A percentile compares a stretch with the other conserved stretches of the same genome.
Evolutionary conservation across 2,888 invertebrate species (phyloP).

Genomic region (Nomada ruficornis): DNA sequence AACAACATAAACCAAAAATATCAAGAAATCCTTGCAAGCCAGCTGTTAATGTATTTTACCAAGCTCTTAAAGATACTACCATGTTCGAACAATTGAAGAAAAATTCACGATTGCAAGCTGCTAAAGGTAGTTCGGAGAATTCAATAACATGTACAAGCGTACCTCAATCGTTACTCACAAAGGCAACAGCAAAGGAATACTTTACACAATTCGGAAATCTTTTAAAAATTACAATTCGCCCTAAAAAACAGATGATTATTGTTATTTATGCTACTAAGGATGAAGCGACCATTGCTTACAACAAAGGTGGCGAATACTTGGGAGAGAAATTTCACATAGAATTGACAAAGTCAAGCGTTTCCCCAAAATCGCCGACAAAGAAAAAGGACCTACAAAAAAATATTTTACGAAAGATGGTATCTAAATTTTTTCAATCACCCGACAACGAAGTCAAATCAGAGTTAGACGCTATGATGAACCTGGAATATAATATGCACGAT

Average conservation of each 20-base stretch:
- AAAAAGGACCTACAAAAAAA: constrained; percentile 71
- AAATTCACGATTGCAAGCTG: constrained; percentile 65
- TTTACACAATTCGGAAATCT: constrained; percentile 91
- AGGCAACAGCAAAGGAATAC: constrained; percentile 87
- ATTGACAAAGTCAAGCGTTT: constrained; percentile 85
- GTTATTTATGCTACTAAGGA: constrained; percentile 89
- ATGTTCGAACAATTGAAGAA: constrained; percentile 71
- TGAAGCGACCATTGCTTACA: constrained; percentile 86
- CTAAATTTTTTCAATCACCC: constrained; percentile 64
- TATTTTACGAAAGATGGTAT: constrained; percentile 57
- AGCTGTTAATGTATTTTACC: constrained; percentile 63
- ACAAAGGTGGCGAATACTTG: constrained; percentile 87
- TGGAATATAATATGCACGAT: constrained; percentile 78
- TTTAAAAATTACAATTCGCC: constrained; percentile 87
- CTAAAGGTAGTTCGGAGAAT: constrained; percentile 68
- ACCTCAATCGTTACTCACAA: constrained; percentile 88
- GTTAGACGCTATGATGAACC: constrained; percentile 88
- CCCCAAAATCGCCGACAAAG: constrained; percentile 71
- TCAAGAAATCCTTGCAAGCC: constrained; percentile 66
- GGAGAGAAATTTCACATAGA: constrained; percentile 87
- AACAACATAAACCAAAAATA: constrained; percentile 69
- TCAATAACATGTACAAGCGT: constrained; percentile 86
- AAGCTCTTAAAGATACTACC: constrained; percentile 68
- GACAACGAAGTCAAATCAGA: constrained; percentile 90
- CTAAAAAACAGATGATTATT: constrained; percentile 88